Evolutionary conservation across 2,888 invertebrate species (phyloP).

Genomic region (Drosophila ustulata): DNA sequence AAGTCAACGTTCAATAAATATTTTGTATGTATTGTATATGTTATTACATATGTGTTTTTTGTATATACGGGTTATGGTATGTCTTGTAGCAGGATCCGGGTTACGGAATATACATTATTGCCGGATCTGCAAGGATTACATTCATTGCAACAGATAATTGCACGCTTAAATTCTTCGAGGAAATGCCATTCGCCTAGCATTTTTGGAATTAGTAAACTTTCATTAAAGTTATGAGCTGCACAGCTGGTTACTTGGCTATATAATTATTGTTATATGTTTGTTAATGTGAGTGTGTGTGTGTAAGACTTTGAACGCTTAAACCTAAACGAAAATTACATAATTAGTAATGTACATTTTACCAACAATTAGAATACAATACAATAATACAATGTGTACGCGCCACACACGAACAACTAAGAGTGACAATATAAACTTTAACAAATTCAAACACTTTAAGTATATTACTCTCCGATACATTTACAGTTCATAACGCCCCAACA

Average conservation of each 20-base stretch:
- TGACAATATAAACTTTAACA: slow-evolving; percentile 58
- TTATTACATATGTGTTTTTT: slow-evolving; percentile 40
- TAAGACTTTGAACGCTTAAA: slow-evolving; percentile 41
- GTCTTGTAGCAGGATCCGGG: slow-evolving; percentile 15
- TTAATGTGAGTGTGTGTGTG: slow-evolving; percentile 11
- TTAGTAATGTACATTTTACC: slow-evolving; percentile 61
- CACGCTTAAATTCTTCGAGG: slow-evolving; percentile 44
- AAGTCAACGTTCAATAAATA: slow-evolving; percentile 82
- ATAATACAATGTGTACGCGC: slow-evolving; percentile 34
- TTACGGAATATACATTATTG: neutral
- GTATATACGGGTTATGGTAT: slow-evolving; percentile 43
- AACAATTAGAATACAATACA: slow-evolving; percentile 60
- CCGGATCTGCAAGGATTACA: neutral
- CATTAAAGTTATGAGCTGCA: slow-evolving; percentile 12
- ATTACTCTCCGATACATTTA: slow-evolving; percentile 38
- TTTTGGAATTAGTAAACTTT: slow-evolving; percentile 24
- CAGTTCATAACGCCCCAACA: slow-evolving; percentile 33
- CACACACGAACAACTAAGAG: slow-evolving; percentile 54
- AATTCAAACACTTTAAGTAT: slow-evolving; percentile 50
- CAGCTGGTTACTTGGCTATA: slow-evolving; percentile 51
- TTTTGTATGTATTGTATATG: slow-evolving; percentile 51
- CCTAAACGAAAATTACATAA: slow-evolving; percentile 53
- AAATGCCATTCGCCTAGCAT: slow-evolving; percentile 35
- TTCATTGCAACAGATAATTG: slow-evolving; percentile 20
- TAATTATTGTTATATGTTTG: slow-evolving; percentile 20